These are phyloP conservation scores for Sardina pilchardus DNA, from an alignment of 2,113 vertebrate genomes.

Conservation along the genomic window DNA sequence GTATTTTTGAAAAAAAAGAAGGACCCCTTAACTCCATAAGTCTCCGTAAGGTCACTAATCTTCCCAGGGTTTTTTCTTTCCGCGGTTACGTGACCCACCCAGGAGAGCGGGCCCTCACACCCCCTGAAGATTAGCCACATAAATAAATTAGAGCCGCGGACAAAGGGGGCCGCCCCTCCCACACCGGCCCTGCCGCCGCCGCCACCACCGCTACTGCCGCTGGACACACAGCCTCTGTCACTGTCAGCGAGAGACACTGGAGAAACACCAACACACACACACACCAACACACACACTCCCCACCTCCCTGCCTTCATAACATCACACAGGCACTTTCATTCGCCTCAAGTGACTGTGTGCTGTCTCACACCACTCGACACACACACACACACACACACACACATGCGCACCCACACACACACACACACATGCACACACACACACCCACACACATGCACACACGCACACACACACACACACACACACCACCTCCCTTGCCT, in stretches of 20 bases:
- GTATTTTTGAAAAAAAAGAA: slow-evolving; percentile 39
- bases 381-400: neutral
- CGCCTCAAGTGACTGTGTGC: no score
- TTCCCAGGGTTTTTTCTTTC: slow-evolving; percentile 3
- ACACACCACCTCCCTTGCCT: slow-evolving; percentile 62
- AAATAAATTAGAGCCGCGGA: slow-evolving; percentile 69
- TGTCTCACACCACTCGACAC: slow-evolving; percentile 10
- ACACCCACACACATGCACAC: neutral
- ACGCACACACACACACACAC: neutral
- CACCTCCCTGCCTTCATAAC: no score
- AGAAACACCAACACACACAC: slow-evolving; percentile 42
- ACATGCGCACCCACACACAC: slow-evolving; percentile 4
- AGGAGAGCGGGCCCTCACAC: slow-evolving; percentile 60
- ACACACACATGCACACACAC: neutral
- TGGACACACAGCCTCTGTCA: slow-evolving; percentile 64
- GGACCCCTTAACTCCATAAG: neutral
- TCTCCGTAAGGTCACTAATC: neutral
- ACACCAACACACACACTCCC: neutral
- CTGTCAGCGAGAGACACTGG: slow-evolving; percentile 55
- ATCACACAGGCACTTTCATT: neutral
- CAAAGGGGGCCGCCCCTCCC: slow-evolving; percentile 56
- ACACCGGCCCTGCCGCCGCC: slow-evolving; percentile 37
- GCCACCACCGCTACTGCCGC: slow-evolving; percentile 27
- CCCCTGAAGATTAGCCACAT: slow-evolving; percentile 71
- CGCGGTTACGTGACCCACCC: slow-evolving; percentile 64